Evolutionary conservation across 2,888 invertebrate genomes (phyloP).

Genomic region (Resseliella maxima): DNA sequence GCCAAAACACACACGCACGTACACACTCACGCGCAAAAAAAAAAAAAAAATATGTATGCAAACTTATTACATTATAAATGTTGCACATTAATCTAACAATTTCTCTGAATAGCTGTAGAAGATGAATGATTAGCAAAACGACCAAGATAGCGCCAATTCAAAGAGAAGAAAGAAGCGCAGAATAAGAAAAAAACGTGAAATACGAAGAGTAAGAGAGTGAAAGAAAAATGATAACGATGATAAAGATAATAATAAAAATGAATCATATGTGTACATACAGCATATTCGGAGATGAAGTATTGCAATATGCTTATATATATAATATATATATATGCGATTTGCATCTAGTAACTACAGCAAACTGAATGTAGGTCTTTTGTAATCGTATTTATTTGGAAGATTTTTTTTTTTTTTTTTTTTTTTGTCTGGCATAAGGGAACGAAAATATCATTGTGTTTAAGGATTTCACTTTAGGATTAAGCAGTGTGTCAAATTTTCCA

Average conservation of each 20-base stretch:
- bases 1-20: not conserved
- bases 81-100: constrained; percentile 30
- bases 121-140: constrained; percentile 42
- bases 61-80: constrained; percentile 48
- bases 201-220: not conserved
- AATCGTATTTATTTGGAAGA: not conserved
- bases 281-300: not conserved
- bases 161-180: not conserved
- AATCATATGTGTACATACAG: not conserved
- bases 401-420: not conserved
- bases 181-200: not conserved
- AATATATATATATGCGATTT: not conserved
- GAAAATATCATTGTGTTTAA: not conserved
- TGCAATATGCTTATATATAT: constrained; percentile 24
- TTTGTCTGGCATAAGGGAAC: not conserved
- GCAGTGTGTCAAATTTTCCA: constrained; percentile 15
- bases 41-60: constrained; percentile 42
- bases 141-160: not conserved
- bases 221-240: constrained; percentile 16
- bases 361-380: not conserved
- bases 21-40: too few relatives aligned
- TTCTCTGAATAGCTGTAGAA: not conserved
- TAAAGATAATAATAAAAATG: constrained; percentile 30
- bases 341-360: not conserved
- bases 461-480: not conserved